These are phyloP conservation scores for Cepaea hortensis DNA, from an alignment of 2,888 invertebrate genomes.

Conservation along the genomic window DNA sequence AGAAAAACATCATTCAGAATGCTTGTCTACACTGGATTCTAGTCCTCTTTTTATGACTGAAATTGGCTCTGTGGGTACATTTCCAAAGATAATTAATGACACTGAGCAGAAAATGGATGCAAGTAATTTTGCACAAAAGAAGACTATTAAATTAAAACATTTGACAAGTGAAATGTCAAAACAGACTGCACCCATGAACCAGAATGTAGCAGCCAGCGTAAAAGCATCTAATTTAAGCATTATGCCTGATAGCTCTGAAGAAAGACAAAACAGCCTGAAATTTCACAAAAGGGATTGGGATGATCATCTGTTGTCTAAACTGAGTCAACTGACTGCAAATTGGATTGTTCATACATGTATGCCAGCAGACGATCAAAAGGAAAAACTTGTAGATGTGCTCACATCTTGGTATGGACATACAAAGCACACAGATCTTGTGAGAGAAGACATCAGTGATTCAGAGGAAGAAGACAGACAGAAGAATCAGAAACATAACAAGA, in stretches of 20 bases:
- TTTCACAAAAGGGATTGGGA: slow-evolving; percentile 70
- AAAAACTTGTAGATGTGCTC: slow-evolving; percentile 63
- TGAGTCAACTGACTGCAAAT: slow-evolving; percentile 74
- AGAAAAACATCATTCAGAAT: slow-evolving; percentile 5
- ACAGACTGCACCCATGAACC: slow-evolving; percentile 31
- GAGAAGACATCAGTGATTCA: slow-evolving; percentile 66
- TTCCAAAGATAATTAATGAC: not conserved
- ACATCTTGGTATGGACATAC: slow-evolving; percentile 69
- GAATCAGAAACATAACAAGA: slow-evolving; percentile 57
- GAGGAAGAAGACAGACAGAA: slow-evolving; percentile 55
- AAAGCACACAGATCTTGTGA: slow-evolving; percentile 67
- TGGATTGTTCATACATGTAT: slow-evolving; percentile 73
- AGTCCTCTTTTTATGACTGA: slow-evolving; percentile 38
- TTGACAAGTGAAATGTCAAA: not conserved
- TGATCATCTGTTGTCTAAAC: slow-evolving; percentile 71
- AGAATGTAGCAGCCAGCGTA: not conserved
- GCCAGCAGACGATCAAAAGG: slow-evolving; percentile 56
- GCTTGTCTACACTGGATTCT: not conserved
- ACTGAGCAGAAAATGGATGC: slow-evolving; percentile 4
- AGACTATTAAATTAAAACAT: not conserved
- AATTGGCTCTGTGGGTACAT: not conserved
- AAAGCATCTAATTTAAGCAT: not conserved
- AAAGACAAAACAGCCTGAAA: slow-evolving; percentile 23
- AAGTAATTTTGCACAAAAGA: not conserved
- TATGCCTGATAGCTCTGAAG: slow-evolving; percentile 6